These are phyloP conservation scores for Alosa sapidissima DNA, from an alignment of 2,797 vertebrate genomes.

Conservation along the genomic window DNA sequence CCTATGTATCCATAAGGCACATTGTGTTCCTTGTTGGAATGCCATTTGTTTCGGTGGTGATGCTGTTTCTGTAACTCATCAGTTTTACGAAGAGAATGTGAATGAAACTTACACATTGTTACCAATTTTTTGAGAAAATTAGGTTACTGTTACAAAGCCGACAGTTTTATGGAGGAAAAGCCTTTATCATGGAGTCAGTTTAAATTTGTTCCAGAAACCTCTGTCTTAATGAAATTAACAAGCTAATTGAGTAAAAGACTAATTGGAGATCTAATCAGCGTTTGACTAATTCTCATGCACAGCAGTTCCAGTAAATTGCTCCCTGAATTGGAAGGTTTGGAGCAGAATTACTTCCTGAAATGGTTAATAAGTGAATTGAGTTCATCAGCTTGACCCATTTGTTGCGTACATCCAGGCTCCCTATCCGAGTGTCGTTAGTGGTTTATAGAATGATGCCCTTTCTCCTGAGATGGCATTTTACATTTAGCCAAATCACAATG, in stretches of 20 bases:
- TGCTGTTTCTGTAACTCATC: not conserved
- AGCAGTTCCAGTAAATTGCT: not conserved
- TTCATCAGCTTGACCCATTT: conserved; percentile 1
- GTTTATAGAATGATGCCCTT: not conserved
- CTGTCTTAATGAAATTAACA: not conserved
- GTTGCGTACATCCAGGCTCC: not conserved
- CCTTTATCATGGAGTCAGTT: not conserved
- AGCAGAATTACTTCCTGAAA: not conserved
- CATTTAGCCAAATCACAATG: not conserved
- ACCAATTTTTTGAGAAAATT: not conserved
- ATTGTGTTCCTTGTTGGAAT: not conserved
- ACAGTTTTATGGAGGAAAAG: not conserved
- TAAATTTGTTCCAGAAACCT: not conserved
- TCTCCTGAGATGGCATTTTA: not conserved
- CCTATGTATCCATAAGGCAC: not conserved
- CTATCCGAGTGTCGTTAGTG: not conserved
- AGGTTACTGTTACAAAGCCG: not conserved
- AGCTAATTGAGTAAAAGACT: not conserved
- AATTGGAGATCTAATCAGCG: not conserved
- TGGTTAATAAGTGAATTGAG: not conserved
- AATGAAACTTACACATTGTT: not conserved
- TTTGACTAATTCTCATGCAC: not conserved
- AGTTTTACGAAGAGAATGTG: not conserved
- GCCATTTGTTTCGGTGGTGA: not conserved
- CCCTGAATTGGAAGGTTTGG: not conserved